Conservation (phyloP, 1,140 invertebrate genomes). For the Neotoxoptera formosana region DNA sequence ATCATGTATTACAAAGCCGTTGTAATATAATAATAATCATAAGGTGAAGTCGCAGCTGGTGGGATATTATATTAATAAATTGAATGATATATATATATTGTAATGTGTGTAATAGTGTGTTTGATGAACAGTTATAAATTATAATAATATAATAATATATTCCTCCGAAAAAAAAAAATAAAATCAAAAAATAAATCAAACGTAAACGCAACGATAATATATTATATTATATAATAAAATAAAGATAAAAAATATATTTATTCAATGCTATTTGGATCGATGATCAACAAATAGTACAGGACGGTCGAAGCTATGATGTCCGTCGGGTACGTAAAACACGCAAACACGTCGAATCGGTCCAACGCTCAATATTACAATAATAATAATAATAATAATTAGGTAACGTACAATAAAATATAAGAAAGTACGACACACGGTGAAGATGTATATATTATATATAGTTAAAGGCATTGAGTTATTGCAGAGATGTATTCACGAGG, state of each 20-base stretch:
- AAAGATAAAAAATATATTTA: constrained; percentile 5
- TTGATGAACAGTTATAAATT: background rate
- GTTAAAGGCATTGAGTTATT: background rate
- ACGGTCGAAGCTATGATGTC: background rate
- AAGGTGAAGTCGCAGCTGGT: background rate
- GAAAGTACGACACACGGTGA: background rate
- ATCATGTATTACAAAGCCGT: background rate
- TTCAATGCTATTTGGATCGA: background rate
- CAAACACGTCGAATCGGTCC: background rate
- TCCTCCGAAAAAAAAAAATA: background rate
- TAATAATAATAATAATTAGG: background rate
- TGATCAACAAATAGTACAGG: constrained; percentile 6
- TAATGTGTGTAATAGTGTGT: background rate
- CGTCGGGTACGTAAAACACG: background rate
- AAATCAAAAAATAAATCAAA: background rate
- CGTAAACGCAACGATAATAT: background rate
- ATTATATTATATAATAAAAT: background rate
- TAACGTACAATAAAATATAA: background rate
- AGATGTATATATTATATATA: too few species aligned
- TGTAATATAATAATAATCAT: background rate
- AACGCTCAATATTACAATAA: background rate
- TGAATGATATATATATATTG: background rate
- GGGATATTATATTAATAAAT: background rate
- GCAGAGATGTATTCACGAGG: background rate
- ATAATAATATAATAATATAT: background rate